Evolutionary conservation across 2,888 invertebrate species (phyloP), one percentile per base, ranked within the genome.

Genomic region (Acronicta psi): DNA sequence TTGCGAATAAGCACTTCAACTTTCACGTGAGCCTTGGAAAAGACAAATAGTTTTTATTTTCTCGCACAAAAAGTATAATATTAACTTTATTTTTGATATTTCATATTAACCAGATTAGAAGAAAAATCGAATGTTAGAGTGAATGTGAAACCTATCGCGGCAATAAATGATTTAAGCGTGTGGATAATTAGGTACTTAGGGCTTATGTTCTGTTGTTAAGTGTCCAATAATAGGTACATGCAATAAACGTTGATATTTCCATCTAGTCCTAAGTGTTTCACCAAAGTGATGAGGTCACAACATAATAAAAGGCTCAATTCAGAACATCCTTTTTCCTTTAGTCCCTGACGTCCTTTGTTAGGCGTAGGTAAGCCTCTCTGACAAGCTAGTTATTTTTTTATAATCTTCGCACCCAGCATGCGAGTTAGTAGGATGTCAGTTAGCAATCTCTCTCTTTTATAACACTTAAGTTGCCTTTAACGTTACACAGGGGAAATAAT

Each of bases 1-100:
- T 61, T 54, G 56, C 51, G 61, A 74, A 83, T 84, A 81, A 84
- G 80, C 78, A 79, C 80, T 77, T 74, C 71, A 71, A 79, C 68
- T 74, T 72, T 62, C 60, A 55, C 57, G 59, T 65, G 65, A 65
- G 73, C 73, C 77, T 77, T 73, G 70, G 58, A 65, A 68, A 73
- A 77, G 73, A 73, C 69, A 81, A 83, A 77, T 75, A 72, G 77
- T 74, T 79, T 74, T 76, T 77, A 75, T 77, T 79, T 68, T 57
- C 67, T 66, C 59, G 45, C 52, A 36, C 31, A 9, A 34, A 38
- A 59, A 70, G n/a, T n/a, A n/a, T n/a, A n/a, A n/a, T n/a, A n/a
- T n/a, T n/a, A n/a, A n/a, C n/a, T 1, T 4, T 23, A 23, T 8
- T 23, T 20, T 20, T n/a, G n/a, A n/a, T n/a, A n/a, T n/a, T n/a